These are phyloP conservation scores for Scyliorhinus canicula DNA, from an alignment of 2,797 vertebrate genomes.

Conservation along the genomic window DNA sequence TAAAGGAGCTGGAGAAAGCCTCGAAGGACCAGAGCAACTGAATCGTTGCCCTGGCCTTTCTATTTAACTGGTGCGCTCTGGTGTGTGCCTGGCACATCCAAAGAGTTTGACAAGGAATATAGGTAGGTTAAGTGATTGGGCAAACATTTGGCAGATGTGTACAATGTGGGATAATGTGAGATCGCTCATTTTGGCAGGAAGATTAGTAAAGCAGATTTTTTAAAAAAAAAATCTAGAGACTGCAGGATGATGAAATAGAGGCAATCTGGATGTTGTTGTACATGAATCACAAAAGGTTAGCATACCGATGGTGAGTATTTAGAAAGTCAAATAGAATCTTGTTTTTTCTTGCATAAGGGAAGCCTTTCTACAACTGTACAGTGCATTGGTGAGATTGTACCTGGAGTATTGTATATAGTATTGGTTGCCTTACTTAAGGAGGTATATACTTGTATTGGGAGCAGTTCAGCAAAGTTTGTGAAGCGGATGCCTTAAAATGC, in stretches of 20 bases:
- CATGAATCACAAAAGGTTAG: not conserved
- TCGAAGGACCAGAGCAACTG: no score
- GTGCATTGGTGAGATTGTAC: not conserved
- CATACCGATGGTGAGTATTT: not conserved
- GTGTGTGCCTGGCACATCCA: no score
- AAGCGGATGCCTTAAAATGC: no score
- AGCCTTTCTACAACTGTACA: not conserved
- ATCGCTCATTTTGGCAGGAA: not conserved
- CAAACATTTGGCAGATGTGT: not conserved
- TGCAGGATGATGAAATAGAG: no score
- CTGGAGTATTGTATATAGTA: not conserved
- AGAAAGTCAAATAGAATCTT: not conserved
- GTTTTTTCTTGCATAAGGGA: not conserved
- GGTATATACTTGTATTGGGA: not conserved
- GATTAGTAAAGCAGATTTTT: no score
- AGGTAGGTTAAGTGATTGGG: not conserved
- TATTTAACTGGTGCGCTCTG: no score
- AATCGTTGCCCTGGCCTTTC: no score
- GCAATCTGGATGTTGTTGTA: not conserved
- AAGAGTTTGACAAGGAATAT: not conserved
- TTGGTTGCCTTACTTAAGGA: not conserved
- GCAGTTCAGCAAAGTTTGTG: not conserved
- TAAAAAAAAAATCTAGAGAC: no score
- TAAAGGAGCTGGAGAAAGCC: no score
- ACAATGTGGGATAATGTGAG: not conserved